Conservation (phyloP, 2,797 vertebrate genomes). For the Orientallactaga sibirica region DNA sequence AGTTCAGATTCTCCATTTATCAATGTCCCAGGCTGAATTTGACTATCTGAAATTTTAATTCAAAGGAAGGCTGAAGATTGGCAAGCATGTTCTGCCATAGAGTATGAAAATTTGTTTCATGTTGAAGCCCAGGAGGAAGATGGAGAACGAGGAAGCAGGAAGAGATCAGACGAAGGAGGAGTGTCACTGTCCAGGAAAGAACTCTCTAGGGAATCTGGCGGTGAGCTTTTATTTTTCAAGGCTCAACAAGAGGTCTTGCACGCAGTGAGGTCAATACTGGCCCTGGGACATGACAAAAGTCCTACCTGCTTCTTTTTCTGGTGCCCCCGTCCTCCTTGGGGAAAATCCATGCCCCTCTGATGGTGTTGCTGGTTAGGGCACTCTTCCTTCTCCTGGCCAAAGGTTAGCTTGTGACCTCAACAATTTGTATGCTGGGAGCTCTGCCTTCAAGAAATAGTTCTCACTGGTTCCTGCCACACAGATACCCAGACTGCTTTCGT, state of each 20-base stretch:
- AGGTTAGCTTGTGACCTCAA: background rate
- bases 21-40: slow-evolving; percentile 41
- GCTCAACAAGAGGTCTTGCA: background rate
- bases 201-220: background rate
- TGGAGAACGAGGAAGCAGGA: background rate
- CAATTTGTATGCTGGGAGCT: background rate
- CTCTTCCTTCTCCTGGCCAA: background rate
- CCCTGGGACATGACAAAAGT: background rate
- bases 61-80: background rate
- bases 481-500: background rate
- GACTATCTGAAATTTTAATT: slow-evolving; percentile 33
- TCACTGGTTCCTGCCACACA: background rate
- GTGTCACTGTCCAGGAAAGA: background rate
- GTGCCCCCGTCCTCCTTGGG: background rate
- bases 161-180: background rate
- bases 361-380: background rate
- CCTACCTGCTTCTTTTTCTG: background rate
- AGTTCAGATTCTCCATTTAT: slow-evolving; percentile 1
- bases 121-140: background rate
- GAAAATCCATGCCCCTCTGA: background rate
- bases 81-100: background rate
- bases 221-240: background rate
- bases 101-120: background rate
- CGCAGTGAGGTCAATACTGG: background rate
- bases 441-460: background rate